Percentiles rank a stretch among this genome's conserved stretches.
Conservation (phyloP, 2,113 vertebrate species). For the Tetrax tetrax region DNA sequence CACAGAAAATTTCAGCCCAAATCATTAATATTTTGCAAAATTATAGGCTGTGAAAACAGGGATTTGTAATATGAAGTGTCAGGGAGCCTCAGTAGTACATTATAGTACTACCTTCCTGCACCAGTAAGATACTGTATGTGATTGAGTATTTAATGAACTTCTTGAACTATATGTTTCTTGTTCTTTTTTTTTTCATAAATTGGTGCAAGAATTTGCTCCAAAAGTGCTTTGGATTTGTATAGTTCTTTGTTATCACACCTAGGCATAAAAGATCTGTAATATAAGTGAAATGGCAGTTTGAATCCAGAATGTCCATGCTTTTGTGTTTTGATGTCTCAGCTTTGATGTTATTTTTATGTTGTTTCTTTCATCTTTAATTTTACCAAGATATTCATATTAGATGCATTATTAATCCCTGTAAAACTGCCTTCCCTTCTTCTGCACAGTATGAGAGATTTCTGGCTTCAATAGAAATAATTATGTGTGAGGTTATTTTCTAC, state of each 20-base stretch:
- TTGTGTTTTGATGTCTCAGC: constrained; percentile 7
- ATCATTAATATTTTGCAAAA: constrained; percentile 42
- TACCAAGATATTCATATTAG: constrained; percentile 36
- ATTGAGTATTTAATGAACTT: neutral
- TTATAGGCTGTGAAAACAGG: neutral
- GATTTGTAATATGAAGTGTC: neutral
- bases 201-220: neutral
- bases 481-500: constrained; percentile 33
- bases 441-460: neutral
- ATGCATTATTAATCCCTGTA: constrained; percentile 43
- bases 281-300: constrained; percentile 8
- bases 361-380: constrained; percentile 59
- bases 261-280: neutral
- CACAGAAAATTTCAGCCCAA: neutral
- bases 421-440: neutral
- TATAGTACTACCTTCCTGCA: neutral
- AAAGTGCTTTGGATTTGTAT: neutral
- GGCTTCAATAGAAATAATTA: constrained; percentile 1
- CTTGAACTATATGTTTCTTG: neutral
- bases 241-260: neutral
- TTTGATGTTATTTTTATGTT: constrained; percentile 40
- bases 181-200: neutral
- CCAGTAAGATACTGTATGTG: neutral
- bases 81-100: neutral
- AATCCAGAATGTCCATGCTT: constrained; percentile 21